Conservation (phyloP, 2,797 vertebrate genomes). For the Corythornis leucogaster region DNA sequence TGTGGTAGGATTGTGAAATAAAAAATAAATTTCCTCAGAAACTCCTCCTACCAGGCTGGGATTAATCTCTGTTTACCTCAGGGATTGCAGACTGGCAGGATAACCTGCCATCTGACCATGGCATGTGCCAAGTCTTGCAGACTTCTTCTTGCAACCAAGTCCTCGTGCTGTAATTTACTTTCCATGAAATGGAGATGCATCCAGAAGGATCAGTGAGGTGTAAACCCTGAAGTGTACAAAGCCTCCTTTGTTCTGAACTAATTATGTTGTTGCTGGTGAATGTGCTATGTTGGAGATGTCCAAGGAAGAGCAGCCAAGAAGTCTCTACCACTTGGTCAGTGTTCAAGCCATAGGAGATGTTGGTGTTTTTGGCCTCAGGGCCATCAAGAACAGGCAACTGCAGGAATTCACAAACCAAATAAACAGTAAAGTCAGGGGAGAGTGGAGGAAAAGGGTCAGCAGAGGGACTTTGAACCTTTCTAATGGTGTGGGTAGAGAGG, state of each 20-base stretch:
- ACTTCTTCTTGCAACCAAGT: neutral
- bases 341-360: neutral
- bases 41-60: constrained; percentile 14
- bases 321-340: neutral
- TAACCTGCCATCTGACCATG: neutral
- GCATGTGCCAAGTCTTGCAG: neutral
- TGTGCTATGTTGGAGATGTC: neutral
- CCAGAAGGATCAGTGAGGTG: constrained; percentile 6
- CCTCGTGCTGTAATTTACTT: constrained; percentile 38
- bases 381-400: neutral
- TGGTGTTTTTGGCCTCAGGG: neutral
- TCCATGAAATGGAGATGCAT: neutral
- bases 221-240: neutral
- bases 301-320: neutral
- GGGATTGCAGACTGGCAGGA: constrained; percentile 17
- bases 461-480: neutral
- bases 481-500: neutral
- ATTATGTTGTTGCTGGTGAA: neutral
- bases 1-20: neutral
- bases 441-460: neutral
- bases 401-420: neutral
- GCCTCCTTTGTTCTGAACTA: constrained; percentile 13
- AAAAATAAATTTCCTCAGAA: neutral
- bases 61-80: constrained; percentile 35
- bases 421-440: neutral